phyloP scores from a whole-genome alignment of 2,113 vertebrate genomes.

The Bostrychus sinensis region DNA sequence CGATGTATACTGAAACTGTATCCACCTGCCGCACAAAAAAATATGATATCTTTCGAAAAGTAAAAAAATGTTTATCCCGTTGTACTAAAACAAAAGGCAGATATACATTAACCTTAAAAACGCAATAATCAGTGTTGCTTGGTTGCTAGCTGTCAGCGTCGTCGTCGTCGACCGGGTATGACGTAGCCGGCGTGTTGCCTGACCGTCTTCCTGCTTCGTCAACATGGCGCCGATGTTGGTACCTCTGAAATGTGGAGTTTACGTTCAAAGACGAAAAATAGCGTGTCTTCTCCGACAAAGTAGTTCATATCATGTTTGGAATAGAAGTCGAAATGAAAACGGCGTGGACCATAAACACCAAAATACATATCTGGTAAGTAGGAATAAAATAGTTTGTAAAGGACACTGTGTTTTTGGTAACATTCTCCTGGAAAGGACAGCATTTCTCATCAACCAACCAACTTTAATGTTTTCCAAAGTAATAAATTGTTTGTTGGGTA shows the following conservation, averaged over 20 bases:
- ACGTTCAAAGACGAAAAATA: slow-evolving; percentile 73
- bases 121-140: background rate
- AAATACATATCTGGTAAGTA: slow-evolving; percentile 52
- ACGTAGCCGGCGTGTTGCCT: slow-evolving; percentile 41
- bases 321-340: slow-evolving; percentile 17
- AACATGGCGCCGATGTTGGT: slow-evolving; percentile 81
- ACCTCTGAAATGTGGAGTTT: slow-evolving; percentile 66
- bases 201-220: slow-evolving; percentile 22
- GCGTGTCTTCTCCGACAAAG: slow-evolving; percentile 67
- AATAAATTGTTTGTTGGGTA: background rate
- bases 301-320: slow-evolving; percentile 68
- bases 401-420: slow-evolving; percentile 45
- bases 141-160: slow-evolving; percentile 42
- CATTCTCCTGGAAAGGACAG: slow-evolving; percentile 51
- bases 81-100: background rate
- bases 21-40: background rate
- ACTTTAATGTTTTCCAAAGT: background rate
- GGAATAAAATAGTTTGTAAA: slow-evolving; percentile 1
- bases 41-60: background rate
- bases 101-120: background rate
- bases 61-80: background rate
- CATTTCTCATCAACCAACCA: background rate
- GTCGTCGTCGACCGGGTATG: slow-evolving; percentile 38
- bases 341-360: slow-evolving; percentile 20
- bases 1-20: slow-evolving; percentile 4